phyloP scores from a whole-genome alignment of 2,888 invertebrate genomes.

The Patella caerulea region DNA sequence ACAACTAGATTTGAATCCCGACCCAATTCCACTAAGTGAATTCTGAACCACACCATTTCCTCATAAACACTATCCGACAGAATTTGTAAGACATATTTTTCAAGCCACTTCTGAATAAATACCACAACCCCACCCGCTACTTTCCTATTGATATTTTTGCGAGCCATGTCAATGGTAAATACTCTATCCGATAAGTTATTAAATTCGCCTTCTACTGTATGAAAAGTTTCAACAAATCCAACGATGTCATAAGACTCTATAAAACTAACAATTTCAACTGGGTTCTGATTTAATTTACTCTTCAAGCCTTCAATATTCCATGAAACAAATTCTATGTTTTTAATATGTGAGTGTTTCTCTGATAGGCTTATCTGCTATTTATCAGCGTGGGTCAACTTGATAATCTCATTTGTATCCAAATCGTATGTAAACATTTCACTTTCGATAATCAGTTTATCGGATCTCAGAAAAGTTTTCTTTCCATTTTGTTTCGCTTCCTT shows the following conservation, averaged over 20 bases:
- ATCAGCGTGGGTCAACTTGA: too few species aligned
- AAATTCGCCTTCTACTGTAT: not conserved
- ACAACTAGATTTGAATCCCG: not conserved
- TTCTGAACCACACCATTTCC: not conserved
- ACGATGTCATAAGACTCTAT: slow-evolving; percentile 1
- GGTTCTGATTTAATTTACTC: not conserved
- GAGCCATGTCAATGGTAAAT: too few species aligned
- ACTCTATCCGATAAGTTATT: not conserved
- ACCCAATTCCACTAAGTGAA: not conserved
- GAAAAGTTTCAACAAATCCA: not conserved
- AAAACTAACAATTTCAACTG: not conserved
- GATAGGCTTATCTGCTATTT: too few species aligned
- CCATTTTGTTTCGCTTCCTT: not conserved
- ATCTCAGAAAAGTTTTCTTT: not conserved
- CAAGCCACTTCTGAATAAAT: not conserved
- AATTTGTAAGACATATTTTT: not conserved
- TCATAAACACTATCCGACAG: not conserved
- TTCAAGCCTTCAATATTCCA: slow-evolving; percentile 3
- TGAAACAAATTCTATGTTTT: not conserved
- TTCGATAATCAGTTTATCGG: slow-evolving; percentile 4
- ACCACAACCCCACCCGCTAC: not conserved
- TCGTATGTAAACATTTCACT: not conserved
- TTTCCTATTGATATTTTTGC: not conserved
- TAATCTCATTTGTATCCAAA: not conserved
- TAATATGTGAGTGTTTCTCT: not conserved